Evolutionary conservation across 2,888 invertebrate genomes (phyloP), one percentile per base, ranked within the genome.

Genomic region (Stenolophus ochropezus): DNA sequence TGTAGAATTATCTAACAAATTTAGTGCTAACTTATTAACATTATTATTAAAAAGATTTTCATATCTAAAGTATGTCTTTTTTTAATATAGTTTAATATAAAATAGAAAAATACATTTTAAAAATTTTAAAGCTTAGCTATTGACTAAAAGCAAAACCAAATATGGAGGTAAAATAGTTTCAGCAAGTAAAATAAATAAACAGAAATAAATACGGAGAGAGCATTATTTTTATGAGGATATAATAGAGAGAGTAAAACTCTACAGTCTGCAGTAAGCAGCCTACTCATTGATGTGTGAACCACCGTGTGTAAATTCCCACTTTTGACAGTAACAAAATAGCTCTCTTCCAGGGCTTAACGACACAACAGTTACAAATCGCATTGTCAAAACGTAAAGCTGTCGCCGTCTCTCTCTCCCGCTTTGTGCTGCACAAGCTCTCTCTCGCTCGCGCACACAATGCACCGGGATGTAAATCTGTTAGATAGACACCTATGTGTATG

Each of bases 291-390:
- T 65, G 65, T 27, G 65, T 65, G 65, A 33, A 33, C 65, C 25
- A 33, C 14, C 65, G 23, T n/a, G 65, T 21, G 65, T 65, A 65
- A 33, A 71, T 42, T 71, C 42, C 2, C 71, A 71, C 33, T 71
- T 71, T 71, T 42, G 71, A 71, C 71, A 71, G 20, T 42, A 65
- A 71, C 71, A 71, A 47, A 71, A 18, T 71, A 71, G 71, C 71
- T 21, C 71, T 71, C 71, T 71, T 71, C 33, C 71, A 42, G 42
- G 71, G 71, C 33, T 71, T 71, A 61, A 25, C 58, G 58, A 58
- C 23, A 58, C 61, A 71, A 71, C 71, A 71, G 71, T 71, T 71
- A 47, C 71, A 71, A 71, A 71, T 71, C 71, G 71, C 71, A 71
- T 71, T 71, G 71, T 71, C 33, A 14, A 65, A 65, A 65, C 61